Base-by-base conservation (phyloP, 1,140 invertebrate genomes). In the Bombus balteatus region DNA sequence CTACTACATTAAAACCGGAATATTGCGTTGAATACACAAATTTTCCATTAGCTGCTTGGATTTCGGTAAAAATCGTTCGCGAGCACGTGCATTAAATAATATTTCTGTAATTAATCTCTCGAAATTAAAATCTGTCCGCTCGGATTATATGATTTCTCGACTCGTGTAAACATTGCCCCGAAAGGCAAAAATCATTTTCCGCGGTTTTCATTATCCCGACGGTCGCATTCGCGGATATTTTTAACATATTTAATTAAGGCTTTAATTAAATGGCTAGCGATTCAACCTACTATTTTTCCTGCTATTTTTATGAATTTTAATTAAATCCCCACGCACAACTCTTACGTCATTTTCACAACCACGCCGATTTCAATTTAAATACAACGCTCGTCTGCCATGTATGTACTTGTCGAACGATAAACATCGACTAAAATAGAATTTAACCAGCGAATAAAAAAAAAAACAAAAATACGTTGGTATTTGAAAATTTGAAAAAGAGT, bases 41-140 rank as follows among this genome's bases (percentile, higher is more conserved):
- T 78, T 84, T 84, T 77, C 82, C 80, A 62, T 81, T 81, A 81
- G 53, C 70, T 18, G 28, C 15, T 25, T 34, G 66, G 32, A 32
- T 25, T 39, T 28, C 43, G 41, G 12, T 13, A 82, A 82, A 82
- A 82, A 82, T 75, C 39, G 25, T 43, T 37, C 8, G 18, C n/a
- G 15, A 73, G 32, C 37, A 73, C 34, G 22, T 18, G 32, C 22
- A n/a, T 15, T 43, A 72, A 57, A 43, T 62, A 34, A 68, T 70
- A 71, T 53, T 62, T 66, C 32, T 34, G n/a, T 34, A 66, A 66
- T 66, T 66, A 66, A 66, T 66, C 37, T 25, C 18, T 2, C 62
- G 32, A 68, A 68, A 68, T 68, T 37, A 37, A 34, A 68, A 68
- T 34, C 22, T 39, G 10, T 18, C 43, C 43, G 22, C 70, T 72